A percentile compares a stretch with the other conserved stretches of the same genome.
These are phyloP conservation scores for Parazoanthus atlanticus DNA, from an alignment of 92 coral and sea anemone genomes.

Conservation along the genomic window DNA sequence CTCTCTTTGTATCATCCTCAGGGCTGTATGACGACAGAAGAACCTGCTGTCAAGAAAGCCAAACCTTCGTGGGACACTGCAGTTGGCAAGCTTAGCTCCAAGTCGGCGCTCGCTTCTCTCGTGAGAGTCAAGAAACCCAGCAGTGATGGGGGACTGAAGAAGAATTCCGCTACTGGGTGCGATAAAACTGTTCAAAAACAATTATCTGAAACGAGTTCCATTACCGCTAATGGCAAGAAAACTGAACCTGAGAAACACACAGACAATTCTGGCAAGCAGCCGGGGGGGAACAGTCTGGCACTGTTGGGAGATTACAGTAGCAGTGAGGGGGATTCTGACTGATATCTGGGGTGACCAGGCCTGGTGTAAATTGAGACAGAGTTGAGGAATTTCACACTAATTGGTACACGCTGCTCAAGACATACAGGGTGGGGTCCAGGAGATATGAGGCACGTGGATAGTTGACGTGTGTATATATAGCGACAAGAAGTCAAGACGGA, in stretches of 20 bases:
- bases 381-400: not conserved
- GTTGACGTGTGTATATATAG: not conserved
- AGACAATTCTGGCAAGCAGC: not conserved
- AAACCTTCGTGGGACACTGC: conserved; percentile 25
- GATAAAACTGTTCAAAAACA: not conserved
- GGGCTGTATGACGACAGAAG: conserved; percentile 38
- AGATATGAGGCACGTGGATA: not conserved
- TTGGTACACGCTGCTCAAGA: not conserved
- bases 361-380: not conserved
- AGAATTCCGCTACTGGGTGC: not conserved
- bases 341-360: not conserved
- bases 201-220: not conserved
- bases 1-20: not conserved
- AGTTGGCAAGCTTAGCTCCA: conserved; percentile 25
- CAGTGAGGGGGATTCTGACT: conserved; percentile 40
- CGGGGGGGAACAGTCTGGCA: conserved; percentile 34
- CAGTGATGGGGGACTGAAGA: not conserved
- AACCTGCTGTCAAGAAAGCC: conserved; percentile 17
- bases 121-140: conserved; percentile 21
- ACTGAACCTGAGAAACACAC: not conserved
- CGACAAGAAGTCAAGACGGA: no score
- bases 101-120: conserved; percentile 6
- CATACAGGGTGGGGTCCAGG: not conserved
- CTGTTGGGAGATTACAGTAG: conserved; percentile 29
- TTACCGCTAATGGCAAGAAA: not conserved